Conservation (phyloP, 2,888 invertebrate species). For the Mythimna loreyi region DNA sequence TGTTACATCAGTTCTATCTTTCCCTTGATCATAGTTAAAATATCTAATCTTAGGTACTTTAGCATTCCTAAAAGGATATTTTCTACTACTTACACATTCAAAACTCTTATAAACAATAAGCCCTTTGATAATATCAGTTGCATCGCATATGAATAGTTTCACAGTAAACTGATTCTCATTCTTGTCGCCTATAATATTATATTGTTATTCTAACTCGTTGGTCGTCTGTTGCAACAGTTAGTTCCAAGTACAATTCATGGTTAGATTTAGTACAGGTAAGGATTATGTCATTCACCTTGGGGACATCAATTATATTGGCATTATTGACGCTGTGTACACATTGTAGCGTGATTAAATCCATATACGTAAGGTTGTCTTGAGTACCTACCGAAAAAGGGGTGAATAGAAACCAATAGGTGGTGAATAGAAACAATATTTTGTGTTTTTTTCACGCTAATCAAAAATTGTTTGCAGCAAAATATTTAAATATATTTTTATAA, state of each 20-base stretch:
- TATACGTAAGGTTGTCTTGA: too few relatives aligned
- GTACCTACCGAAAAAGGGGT: too few relatives aligned
- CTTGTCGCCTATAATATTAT: slow-evolving; percentile 63
- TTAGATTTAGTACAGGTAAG: slow-evolving; percentile 38
- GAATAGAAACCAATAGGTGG: too few relatives aligned
- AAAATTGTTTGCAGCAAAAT: too few relatives aligned
- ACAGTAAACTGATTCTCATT: slow-evolving; percentile 65
- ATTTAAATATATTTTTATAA: too few relatives aligned
- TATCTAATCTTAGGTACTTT: not conserved
- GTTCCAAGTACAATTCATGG: slow-evolving; percentile 65
- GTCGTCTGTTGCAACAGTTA: slow-evolving; percentile 62
- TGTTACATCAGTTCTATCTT: not conserved
- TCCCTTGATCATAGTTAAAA: not conserved
- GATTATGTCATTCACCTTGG: slow-evolving; percentile 68
- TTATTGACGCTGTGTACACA: not conserved
- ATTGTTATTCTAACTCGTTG: slow-evolving; percentile 67
- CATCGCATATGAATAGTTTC: slow-evolving; percentile 60
- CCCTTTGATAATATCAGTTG: slow-evolving; percentile 46
- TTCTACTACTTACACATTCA: not conserved
- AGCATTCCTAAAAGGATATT: slow-evolving; percentile 11
- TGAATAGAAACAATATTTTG: too few relatives aligned
- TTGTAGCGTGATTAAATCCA: not conserved
- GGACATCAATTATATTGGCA: slow-evolving; percentile 6
- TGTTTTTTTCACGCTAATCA: too few relatives aligned
- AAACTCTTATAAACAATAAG: slow-evolving; percentile 19